Base-by-base conservation (phyloP, 2,888 invertebrate species). In the Hoplodrina ambigua region DNA sequence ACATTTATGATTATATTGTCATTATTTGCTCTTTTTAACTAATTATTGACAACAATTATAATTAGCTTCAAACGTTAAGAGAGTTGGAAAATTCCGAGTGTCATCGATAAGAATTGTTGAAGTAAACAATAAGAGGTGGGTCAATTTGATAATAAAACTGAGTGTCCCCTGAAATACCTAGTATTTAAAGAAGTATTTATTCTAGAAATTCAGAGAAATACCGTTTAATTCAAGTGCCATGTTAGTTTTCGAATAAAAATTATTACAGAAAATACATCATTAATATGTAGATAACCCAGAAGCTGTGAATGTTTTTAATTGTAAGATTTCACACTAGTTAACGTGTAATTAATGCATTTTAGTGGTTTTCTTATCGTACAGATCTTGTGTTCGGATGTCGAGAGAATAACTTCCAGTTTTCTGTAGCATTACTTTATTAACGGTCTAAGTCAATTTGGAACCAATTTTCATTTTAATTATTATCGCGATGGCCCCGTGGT, bases 31-130 rank as follows among this genome's bases (percentile, higher is more conserved):
- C 57, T 25, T 37, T 37, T n/a, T 65, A 37, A 62, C 60, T 7
- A 71, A 67, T 69, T 61, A 55, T 52, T 30, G 19, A 52, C 60
- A 55, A 37, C 53, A 55, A 59, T 58, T 68, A 33, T 56, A 75
- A 80, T 55, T 60, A 50, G 56, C 57, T 62, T 49, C 33, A 49
- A 65, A 65, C 13, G 66, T 56, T 44, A 71, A 44, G 19, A 66
- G 20, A 50, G 61, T 60, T 50, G 78, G 78, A 78, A 78, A 67
- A 78, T 78, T 78, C 63, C 78, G n/a, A 25, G 61, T 19, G 6
- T 19, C n/a, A n/a, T n/a, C n/a, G 78, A 78, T 78, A 78, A 81
- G 41, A 46, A 50, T 49, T 62, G 25, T 66, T 70, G 19, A 67
- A 58, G 56, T 72, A 63, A 72, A 78, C 77, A 76, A 50, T 55